A percentile compares a stretch with the other conserved stretches of the same genome.
Evolutionary conservation across 2,888 invertebrate species (phyloP).

Genomic region (Leucophenga montana): DNA sequence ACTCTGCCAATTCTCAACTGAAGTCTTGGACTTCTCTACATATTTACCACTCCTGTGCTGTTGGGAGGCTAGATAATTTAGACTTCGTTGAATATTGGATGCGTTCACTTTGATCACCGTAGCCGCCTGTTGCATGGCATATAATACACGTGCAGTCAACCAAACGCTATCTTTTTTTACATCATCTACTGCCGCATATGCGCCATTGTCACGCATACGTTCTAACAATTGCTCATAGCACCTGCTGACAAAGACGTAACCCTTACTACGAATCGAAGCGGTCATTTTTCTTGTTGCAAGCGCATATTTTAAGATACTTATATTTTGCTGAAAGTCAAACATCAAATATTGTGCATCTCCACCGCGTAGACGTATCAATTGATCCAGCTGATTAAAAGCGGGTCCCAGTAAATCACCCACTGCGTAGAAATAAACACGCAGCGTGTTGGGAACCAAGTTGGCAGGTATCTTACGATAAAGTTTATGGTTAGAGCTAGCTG

Average conservation of each 20-base stretch:
- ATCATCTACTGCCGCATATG: conserved; percentile 83
- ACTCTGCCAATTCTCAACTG: conserved; percentile 75
- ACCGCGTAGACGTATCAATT: conserved; percentile 77
- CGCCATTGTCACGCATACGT: conserved; percentile 81
- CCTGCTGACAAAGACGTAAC: conserved; percentile 69
- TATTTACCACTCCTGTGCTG: conserved; percentile 84
- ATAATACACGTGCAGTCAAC: conserved; percentile 87
- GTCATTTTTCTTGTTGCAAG: conserved; percentile 79
- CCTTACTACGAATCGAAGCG: conserved; percentile 77
- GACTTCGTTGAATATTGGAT: conserved; percentile 77
- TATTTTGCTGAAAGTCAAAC: conserved; percentile 79
- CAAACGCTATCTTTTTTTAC: conserved; percentile 80
- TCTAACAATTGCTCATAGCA: conserved; percentile 85
- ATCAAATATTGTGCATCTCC: conserved; percentile 84
- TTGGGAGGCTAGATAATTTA: conserved; percentile 80
- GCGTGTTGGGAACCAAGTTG: conserved; percentile 76
- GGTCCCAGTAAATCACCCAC: conserved; percentile 76
- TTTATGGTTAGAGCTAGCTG: conserved; percentile 69
- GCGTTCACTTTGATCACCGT: conserved; percentile 81
- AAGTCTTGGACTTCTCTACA: conserved; percentile 80
- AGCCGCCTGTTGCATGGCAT: conserved; percentile 82
- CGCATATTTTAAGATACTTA: conserved; percentile 78
- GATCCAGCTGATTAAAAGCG: conserved; percentile 75
- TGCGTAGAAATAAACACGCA: conserved; percentile 75
- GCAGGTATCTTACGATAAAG: conserved; percentile 74